A percentile compares a stretch with the other conserved stretches of the same genome.
phyloP scores from a whole-genome alignment of 2,113 vertebrate species.

The Mobula birostris region DNA sequence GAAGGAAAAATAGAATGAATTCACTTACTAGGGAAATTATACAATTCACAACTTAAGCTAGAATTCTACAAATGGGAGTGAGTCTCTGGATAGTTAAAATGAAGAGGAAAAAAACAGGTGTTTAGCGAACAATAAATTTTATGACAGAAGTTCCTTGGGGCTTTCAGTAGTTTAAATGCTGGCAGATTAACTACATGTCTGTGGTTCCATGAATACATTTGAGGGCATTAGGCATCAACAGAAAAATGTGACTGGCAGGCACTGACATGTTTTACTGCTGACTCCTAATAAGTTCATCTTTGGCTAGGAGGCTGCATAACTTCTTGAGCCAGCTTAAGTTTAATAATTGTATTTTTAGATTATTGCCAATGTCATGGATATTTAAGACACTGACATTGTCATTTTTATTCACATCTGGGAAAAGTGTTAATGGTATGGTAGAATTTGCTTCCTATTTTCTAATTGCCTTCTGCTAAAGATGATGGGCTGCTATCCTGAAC shows the following conservation, averaged over 20 bases:
- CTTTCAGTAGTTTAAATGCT: neutral
- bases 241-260: neutral
- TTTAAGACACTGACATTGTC: neutral
- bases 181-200: neutral
- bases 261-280: neutral
- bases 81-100: neutral
- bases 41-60: neutral
- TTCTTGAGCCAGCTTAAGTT: neutral
- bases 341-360: neutral
- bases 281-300: neutral
- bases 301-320: neutral
- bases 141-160: neutral
- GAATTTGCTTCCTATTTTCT: too few species aligned
- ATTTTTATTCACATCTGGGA: too few species aligned
- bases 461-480: too few species aligned
- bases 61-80: neutral
- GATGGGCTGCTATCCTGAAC: too few species aligned
- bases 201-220: neutral
- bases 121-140: neutral
- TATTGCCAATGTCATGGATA: neutral
- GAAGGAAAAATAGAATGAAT: neutral
- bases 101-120: neutral
- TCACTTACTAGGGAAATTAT: neutral
- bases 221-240: neutral
- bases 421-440: too few species aligned